These are phyloP conservation scores for Rhaphigaster nebulosa DNA, from an alignment of 2,888 invertebrate genomes.

Conservation along the genomic window DNA sequence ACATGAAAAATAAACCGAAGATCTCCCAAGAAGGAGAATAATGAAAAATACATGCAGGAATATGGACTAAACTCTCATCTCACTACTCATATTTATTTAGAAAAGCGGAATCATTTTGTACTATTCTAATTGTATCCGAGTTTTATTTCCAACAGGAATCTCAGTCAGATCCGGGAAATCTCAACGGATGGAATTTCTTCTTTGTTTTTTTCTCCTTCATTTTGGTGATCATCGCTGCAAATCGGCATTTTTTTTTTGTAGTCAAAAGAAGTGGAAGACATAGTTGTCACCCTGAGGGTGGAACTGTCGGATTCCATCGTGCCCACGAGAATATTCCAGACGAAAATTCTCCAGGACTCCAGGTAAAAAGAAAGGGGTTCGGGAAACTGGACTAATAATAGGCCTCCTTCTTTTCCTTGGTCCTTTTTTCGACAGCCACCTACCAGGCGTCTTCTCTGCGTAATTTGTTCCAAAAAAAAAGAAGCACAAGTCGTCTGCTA, in stretches of 20 bases:
- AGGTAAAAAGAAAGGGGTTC: slow-evolving; percentile 47
- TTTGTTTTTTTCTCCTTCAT: neutral
- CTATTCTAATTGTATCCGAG: neutral
- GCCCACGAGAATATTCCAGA: neutral
- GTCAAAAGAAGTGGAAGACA: neutral
- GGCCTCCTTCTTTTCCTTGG: slow-evolving; percentile 33
- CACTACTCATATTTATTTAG: neutral
- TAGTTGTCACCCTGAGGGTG: neutral
- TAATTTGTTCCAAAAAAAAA: neutral
- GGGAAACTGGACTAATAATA: slow-evolving; percentile 49
- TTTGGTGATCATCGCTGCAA: neutral
- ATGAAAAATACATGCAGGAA: neutral
- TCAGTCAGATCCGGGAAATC: neutral
- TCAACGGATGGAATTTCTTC: neutral
- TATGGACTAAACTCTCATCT: neutral
- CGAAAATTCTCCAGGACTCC: slow-evolving; percentile 34
- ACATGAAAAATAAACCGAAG: neutral
- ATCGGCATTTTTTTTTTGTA: neutral
- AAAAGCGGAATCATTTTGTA: slow-evolving; percentile 20
- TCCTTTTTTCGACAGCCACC: slow-evolving; percentile 42
- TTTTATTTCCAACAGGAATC: neutral
- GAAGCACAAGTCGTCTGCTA: neutral
- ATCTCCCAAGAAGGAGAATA: neutral
- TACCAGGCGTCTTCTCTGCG: slow-evolving; percentile 15
- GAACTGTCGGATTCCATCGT: slow-evolving; percentile 11